Percentiles rank a stretch among this genome's conserved stretches.
Evolutionary conservation across 2,888 invertebrate species (phyloP).

Genomic region (Leptura quadrifasciata): DNA sequence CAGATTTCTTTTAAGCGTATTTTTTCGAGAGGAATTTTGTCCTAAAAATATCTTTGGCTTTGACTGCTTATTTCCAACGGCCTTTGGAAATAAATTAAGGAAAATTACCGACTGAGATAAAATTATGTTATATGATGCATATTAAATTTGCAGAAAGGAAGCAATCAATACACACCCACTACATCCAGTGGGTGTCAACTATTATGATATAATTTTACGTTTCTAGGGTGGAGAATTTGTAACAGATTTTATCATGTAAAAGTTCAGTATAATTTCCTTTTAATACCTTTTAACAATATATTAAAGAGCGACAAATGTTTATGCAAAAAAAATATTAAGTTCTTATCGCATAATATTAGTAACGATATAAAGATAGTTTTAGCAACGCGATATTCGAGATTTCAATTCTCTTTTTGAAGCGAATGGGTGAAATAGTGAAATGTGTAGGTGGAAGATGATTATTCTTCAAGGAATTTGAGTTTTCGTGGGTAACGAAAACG

Average conservation of each 20-base stretch:
- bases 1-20: not conserved
- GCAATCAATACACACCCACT: slow-evolving; percentile 11
- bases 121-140: slow-evolving; percentile 20
- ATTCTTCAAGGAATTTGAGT: too few relatives aligned
- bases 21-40: not conserved
- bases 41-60: not conserved
- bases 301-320: too few relatives aligned
- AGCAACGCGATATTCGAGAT: too few relatives aligned
- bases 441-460: too few relatives aligned
- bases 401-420: too few relatives aligned
- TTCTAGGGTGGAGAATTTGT: not conserved
- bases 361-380: too few relatives aligned
- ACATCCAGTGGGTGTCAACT: slow-evolving; percentile 15
- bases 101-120: slow-evolving; percentile 2
- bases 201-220: not conserved
- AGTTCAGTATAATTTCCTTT: too few relatives aligned
- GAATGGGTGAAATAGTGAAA: too few relatives aligned
- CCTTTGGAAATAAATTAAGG: not conserved
- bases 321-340: too few relatives aligned
- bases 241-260: not conserved
- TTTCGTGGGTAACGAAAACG: too few relatives aligned
- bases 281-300: too few relatives aligned
- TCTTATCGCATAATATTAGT: too few relatives aligned
- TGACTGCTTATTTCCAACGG: not conserved
- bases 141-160: slow-evolving; percentile 6